These are phyloP conservation scores for Psittacula derbiana DNA, from an alignment of 2,797 vertebrate species.

Conservation along the genomic window DNA sequence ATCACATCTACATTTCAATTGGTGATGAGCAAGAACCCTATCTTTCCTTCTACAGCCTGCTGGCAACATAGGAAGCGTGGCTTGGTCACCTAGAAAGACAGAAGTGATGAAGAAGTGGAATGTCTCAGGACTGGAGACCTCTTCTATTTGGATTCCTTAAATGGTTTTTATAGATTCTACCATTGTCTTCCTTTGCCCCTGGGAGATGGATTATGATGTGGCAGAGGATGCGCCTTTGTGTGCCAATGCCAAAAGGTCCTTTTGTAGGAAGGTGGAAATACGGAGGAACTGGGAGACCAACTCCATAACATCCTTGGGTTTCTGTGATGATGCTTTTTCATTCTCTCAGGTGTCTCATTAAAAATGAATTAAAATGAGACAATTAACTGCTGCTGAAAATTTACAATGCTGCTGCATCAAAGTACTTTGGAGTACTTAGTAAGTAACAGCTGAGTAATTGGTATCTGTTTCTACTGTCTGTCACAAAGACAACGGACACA, in stretches of 20 bases:
- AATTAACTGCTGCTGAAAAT: slow-evolving; percentile 22
- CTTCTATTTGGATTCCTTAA: not conserved
- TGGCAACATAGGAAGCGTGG: not conserved
- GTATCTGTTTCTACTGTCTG: not conserved
- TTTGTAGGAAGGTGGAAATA: not conserved
- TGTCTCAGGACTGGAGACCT: not conserved
- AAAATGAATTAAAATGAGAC: slow-evolving; percentile 52
- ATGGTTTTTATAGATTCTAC: not conserved
- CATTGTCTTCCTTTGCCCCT: fast-evolving
- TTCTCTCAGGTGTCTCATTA: slow-evolving; percentile 46
- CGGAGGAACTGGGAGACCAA: not conserved
- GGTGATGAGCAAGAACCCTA: not conserved
- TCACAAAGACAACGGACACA: not conserved
- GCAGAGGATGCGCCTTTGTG: not conserved
- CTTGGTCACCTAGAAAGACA: not conserved
- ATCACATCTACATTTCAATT: not conserved
- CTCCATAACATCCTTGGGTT: not conserved
- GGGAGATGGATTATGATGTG: not conserved
- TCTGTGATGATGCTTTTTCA: not conserved
- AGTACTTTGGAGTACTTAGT: not conserved
- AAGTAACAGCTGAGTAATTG: slow-evolving; percentile 24
- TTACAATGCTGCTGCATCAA: slow-evolving; percentile 27
- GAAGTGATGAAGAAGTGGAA: not conserved
- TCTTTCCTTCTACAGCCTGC: not conserved
- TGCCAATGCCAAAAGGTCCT: not conserved